Evolutionary conservation across 1,140 invertebrate species (phyloP).

Genomic region (Drosophila auraria): DNA sequence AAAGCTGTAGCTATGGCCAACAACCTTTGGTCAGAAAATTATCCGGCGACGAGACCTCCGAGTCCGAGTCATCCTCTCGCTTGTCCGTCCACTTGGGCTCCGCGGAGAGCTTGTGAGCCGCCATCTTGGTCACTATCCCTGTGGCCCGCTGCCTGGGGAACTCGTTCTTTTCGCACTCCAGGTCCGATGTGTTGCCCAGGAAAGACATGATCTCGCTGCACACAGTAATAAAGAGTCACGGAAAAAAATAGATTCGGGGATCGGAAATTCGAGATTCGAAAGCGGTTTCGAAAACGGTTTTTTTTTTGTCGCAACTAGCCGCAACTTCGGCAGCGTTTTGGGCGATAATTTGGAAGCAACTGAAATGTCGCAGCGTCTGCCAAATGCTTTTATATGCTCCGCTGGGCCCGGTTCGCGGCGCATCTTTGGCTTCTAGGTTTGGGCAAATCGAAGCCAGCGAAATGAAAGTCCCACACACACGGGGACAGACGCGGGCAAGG

Average conservation of each 20-base stretch:
- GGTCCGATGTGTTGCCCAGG: conserved; percentile 81
- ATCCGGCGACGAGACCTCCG: conserved; percentile 88
- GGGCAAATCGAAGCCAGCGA: conserved; percentile 33
- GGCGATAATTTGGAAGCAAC: conserved; percentile 74
- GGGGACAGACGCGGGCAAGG: conserved; percentile 6
- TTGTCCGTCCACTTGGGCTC: conserved; percentile 82
- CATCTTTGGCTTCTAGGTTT: conserved; percentile 51
- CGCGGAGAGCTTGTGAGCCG: conserved; percentile 76
- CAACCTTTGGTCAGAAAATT: conserved; percentile 89
- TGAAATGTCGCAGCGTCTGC: conserved; percentile 65
- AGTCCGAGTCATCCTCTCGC: conserved; percentile 87
- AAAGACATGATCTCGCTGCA: conserved; percentile 67
- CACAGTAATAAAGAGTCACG: neutral
- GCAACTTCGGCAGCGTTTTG: conserved; percentile 21
- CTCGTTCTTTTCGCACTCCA: conserved; percentile 84
- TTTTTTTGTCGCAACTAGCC: conserved; percentile 9
- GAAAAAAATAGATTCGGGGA: conserved; percentile 12
- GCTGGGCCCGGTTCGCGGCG: conserved; percentile 38
- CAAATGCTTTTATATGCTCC: conserved; percentile 70
- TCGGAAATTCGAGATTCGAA: neutral
- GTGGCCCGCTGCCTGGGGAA: conserved; percentile 69
- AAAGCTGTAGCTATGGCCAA: neutral
- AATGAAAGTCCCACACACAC: conserved; percentile 63
- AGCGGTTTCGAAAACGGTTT: neutral
- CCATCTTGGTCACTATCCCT: conserved; percentile 79